Evolutionary conservation across 64 coral and sea anemone species (phyloP).

Genomic region (Catalaphyllia jardinei): DNA sequence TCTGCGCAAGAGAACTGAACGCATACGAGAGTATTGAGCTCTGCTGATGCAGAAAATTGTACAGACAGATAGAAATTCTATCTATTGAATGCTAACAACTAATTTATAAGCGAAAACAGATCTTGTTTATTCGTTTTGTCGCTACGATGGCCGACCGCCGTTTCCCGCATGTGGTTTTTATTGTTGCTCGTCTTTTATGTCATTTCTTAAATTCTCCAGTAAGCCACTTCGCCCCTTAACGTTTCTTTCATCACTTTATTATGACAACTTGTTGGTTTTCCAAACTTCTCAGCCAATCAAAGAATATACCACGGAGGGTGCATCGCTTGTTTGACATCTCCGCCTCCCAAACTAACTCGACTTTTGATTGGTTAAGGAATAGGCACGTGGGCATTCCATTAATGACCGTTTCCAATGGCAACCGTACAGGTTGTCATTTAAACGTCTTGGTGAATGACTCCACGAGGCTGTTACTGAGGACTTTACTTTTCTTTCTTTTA

Average conservation of each 20-base stretch:
- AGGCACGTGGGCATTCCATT: too few relatives aligned
- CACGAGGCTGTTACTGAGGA: not conserved
- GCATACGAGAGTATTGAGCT: too few relatives aligned
- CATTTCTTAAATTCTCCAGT: too few relatives aligned
- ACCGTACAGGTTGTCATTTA: too few relatives aligned
- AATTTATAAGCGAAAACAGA: conserved; percentile 19
- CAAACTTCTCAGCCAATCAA: not conserved
- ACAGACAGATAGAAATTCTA: conserved; percentile 18
- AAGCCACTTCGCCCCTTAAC: not conserved
- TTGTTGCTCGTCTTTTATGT: not conserved
- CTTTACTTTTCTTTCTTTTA: not conserved
- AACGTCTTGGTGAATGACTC: too few relatives aligned
- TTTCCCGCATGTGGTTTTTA: not conserved
- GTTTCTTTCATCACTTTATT: not conserved
- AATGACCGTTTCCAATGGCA: too few relatives aligned
- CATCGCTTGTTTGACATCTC: too few relatives aligned
- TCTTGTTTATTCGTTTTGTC: not conserved
- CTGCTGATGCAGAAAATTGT: conserved; percentile 26
- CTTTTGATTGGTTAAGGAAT: too few relatives aligned
- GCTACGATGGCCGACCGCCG: not conserved
- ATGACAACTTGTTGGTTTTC: not conserved
- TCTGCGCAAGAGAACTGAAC: not conserved
- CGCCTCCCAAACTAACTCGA: too few relatives aligned
- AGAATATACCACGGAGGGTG: not conserved
- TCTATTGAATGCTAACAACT: conserved; percentile 3